phyloP scores from a whole-genome alignment of 2,888 invertebrate genomes.

The Pycnomerus fuliginosus region DNA sequence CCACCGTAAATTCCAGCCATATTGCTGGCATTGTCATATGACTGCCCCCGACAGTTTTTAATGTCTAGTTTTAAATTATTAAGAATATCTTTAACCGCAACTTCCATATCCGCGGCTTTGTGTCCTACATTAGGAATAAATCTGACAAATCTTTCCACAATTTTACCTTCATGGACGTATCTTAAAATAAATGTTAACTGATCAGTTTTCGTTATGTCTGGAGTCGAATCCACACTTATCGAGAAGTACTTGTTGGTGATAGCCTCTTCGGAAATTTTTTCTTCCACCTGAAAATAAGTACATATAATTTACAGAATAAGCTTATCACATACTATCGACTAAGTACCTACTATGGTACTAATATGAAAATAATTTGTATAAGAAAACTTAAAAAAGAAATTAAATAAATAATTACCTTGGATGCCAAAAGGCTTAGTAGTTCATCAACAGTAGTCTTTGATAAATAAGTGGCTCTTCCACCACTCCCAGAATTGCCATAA shows the following conservation, averaged over 20 bases:
- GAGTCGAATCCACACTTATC: conserved; percentile 41
- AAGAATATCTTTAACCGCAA: too few species aligned
- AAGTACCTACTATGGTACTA: too few species aligned
- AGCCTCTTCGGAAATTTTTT: conserved; percentile 20
- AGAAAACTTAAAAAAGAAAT: too few species aligned
- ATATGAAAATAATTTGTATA: too few species aligned
- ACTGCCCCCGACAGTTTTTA: conserved; percentile 30
- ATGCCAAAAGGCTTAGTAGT: conserved; percentile 35
- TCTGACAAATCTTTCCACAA: conserved; percentile 38
- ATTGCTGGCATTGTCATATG: conserved; percentile 37
- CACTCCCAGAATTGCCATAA: conserved; percentile 6
- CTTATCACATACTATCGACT: too few species aligned
- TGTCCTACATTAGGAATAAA: too few species aligned
- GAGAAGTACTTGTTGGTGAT: conserved; percentile 33
- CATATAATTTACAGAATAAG: too few species aligned
- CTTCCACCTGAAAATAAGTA: too few species aligned
- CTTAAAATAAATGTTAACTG: conserved; percentile 39
- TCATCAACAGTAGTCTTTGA: conserved; percentile 26
- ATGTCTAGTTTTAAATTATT: conserved; percentile 20
- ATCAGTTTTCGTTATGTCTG: conserved; percentile 39
- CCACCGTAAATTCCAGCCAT: too few species aligned
- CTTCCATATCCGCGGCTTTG: too few species aligned
- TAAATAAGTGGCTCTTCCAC: conserved; percentile 5
- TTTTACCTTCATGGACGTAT: conserved; percentile 28
- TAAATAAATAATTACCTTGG: too few species aligned